These are phyloP conservation scores for Melanotaenia duboulayi DNA, from an alignment of 2,113 vertebrate species.

Conservation along the genomic window DNA sequence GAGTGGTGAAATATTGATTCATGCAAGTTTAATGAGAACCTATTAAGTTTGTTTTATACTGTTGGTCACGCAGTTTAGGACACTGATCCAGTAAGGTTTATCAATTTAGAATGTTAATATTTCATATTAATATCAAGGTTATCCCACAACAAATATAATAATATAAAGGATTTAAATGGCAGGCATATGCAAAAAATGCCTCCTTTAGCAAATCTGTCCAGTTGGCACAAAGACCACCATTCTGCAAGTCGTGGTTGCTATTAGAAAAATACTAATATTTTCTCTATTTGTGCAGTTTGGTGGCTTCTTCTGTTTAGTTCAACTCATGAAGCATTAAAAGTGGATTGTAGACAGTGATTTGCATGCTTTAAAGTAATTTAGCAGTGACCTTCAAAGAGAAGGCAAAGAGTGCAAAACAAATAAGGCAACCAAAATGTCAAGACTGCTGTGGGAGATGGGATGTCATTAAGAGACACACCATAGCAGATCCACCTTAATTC, in stretches of 20 bases:
- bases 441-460: conserved; percentile 66
- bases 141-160: too few species aligned
- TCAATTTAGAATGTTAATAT: too few species aligned
- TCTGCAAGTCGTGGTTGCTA: neutral
- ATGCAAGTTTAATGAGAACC: neutral
- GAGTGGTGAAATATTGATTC: conserved; percentile 17
- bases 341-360: conserved; percentile 71
- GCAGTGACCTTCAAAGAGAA: conserved; percentile 82
- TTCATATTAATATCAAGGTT: too few species aligned
- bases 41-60: neutral
- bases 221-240: too few species aligned
- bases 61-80: neutral
- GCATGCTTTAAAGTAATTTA: conserved; percentile 81
- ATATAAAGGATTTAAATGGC: too few species aligned
- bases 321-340: conserved; percentile 42
- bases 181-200: too few species aligned
- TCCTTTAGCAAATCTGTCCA: too few species aligned
- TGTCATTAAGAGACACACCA: conserved; percentile 64
- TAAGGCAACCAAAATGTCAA: conserved; percentile 82
- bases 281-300: neutral
- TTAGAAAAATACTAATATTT: conserved; percentile 9
- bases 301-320: neutral
- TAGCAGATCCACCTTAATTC: conserved; percentile 67
- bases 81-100: too few species aligned
- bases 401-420: conserved; percentile 75